A percentile compares a stretch with the other conserved stretches of the same genome.
phyloP scores from a whole-genome alignment of 2,888 invertebrate genomes.

The Chrysolina oricalcia region DNA sequence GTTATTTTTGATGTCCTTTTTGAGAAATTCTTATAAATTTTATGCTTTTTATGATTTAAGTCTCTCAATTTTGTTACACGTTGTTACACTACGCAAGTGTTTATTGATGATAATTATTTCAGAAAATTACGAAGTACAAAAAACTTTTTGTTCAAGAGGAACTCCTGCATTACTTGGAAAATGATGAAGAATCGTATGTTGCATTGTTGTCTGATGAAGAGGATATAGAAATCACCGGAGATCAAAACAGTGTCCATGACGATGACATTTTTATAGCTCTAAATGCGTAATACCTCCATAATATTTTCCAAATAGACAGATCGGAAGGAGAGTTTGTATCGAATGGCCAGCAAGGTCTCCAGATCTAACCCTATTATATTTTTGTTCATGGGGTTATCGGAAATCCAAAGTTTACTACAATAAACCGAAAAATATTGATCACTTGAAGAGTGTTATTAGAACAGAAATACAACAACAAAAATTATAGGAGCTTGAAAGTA shows the following conservation, averaged over 20 bases:
- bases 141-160: slow-evolving; percentile 31
- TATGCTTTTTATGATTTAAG: slow-evolving; percentile 25
- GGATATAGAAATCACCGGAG: slow-evolving; percentile 23
- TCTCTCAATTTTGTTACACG: slow-evolving; percentile 18
- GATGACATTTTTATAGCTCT: slow-evolving; percentile 25
- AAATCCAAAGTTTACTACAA: too few species aligned
- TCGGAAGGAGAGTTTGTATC: too few species aligned
- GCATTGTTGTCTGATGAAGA: slow-evolving; percentile 34
- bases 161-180: slow-evolving; percentile 31
- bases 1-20: slow-evolving; percentile 29
- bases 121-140: slow-evolving; percentile 35
- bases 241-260: slow-evolving; percentile 24
- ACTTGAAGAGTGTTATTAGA: too few species aligned
- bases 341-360: too few species aligned
- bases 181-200: slow-evolving; percentile 36
- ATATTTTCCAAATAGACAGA: too few species aligned
- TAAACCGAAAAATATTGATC: too few species aligned
- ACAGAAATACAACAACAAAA: too few species aligned
- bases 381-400: too few species aligned
- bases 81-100: slow-evolving; percentile 27
- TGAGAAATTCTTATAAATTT: slow-evolving; percentile 12
- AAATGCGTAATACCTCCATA: slow-evolving; percentile 27
- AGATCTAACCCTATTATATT: too few species aligned
- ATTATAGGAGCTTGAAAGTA: too few species aligned
- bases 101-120: slow-evolving; percentile 33